phyloP scores from a whole-genome alignment of 2,113 vertebrate genomes.

The Salminus brasiliensis region DNA sequence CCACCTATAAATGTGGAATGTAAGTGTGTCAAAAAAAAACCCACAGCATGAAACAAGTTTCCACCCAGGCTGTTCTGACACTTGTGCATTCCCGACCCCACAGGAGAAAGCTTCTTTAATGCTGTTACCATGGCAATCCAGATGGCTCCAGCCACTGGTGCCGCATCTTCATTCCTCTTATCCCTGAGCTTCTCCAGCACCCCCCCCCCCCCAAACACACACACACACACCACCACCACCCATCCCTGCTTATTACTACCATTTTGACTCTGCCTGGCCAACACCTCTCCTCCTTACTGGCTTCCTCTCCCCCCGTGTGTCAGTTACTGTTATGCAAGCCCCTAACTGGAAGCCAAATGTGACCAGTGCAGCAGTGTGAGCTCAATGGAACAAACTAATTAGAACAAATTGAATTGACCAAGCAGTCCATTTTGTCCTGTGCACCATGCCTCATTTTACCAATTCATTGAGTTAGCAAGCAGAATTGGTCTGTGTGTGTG shows the following conservation, averaged over 20 bases:
- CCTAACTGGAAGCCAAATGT: conserved; percentile 26
- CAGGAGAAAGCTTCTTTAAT: background rate
- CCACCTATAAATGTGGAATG: background rate
- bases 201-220: too few relatives aligned
- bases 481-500: conserved; percentile 17
- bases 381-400: conserved; percentile 31
- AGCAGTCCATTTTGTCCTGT: conserved; percentile 15
- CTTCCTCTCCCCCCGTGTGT: conserved; percentile 3
- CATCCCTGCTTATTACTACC: background rate
- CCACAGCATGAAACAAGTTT: background rate
- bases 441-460: conserved; percentile 17
- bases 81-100: background rate
- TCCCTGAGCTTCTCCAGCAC: background rate
- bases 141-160: background rate
- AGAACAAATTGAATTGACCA: conserved; percentile 24
- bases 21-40: conserved; percentile 2
- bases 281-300: background rate
- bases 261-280: background rate
- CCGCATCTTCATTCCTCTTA: background rate
- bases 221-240: too few relatives aligned
- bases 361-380: conserved; percentile 12
- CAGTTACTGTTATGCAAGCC: conserved; percentile 37
- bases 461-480: conserved; percentile 7
- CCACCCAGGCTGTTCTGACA: background rate
- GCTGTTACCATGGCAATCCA: conserved; percentile 20